Evolutionary conservation across 2,797 vertebrate genomes (phyloP).

Genomic region (Oreonectes daqikongensis): DNA sequence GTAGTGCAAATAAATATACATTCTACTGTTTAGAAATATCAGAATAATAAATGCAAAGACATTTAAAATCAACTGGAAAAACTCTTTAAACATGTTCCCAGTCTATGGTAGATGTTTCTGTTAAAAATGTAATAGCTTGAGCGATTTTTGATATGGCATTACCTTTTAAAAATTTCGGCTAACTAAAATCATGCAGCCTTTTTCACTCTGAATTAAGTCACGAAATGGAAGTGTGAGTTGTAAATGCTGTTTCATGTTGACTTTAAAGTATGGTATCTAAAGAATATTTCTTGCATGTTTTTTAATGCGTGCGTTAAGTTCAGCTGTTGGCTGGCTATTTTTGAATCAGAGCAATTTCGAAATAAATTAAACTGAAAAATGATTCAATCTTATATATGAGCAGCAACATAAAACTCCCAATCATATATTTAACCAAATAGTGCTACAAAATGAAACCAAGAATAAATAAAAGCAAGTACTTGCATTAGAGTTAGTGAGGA

Average conservation of each 20-base stretch:
- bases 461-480: constrained; percentile 68
- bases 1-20: neutral
- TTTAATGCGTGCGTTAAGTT: neutral
- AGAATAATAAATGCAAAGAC: neutral
- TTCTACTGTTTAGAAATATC: neutral
- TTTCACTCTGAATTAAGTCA: neutral
- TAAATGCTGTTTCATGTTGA: neutral
- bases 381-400: neutral
- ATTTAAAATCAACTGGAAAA: neutral
- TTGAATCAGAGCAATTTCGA: neutral
- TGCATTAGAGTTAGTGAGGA: constrained; percentile 76
- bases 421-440: constrained; percentile 56
- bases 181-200: too few species aligned
- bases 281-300: neutral
- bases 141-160: too few species aligned
- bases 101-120: neutral
- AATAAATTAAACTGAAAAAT: neutral
- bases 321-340: neutral
- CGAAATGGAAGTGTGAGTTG: neutral
- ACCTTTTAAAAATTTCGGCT: too few species aligned
- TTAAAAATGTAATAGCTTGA: too few species aligned
- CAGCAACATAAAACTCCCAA: constrained; percentile 55
- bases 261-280: neutral
- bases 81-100: neutral
- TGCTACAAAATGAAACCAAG: constrained; percentile 14